Percentiles rank a stretch among this genome's conserved stretches.
Evolutionary conservation across 2,888 invertebrate genomes (phyloP).

Genomic region (Meloe dianella): DNA sequence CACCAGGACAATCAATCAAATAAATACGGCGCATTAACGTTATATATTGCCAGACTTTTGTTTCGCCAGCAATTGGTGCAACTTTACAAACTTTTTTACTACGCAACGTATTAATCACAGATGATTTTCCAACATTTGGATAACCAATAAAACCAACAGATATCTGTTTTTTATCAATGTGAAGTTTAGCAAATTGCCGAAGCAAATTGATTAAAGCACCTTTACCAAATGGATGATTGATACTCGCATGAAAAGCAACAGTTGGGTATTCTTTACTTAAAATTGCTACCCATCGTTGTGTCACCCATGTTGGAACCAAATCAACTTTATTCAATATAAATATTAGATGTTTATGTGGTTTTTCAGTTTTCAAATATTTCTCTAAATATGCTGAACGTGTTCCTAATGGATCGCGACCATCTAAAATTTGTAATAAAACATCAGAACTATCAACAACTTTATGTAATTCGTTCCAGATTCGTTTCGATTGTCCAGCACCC

Average conservation of each 20-base stretch:
- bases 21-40: constrained; percentile 97
- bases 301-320: constrained; percentile 97
- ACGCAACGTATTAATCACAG: constrained; percentile 94
- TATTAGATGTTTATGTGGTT: constrained; percentile 95
- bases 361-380: constrained; percentile 91
- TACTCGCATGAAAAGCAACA: constrained; percentile 97
- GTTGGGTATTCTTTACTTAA: constrained; percentile 96
- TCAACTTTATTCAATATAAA: constrained; percentile 97
- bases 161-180: constrained; percentile 96
- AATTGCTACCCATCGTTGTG: constrained; percentile 96
- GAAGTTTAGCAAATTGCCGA: constrained; percentile 87
- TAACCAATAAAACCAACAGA: constrained; percentile 99
- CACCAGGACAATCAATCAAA: constrained; percentile 97
- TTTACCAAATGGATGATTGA: constrained; percentile 98
- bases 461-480: constrained; percentile 99
- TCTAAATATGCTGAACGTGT: constrained; percentile 93
- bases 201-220: constrained; percentile 95
- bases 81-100: constrained; percentile 98
- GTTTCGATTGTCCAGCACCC: constrained; percentile 92
- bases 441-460: constrained; percentile 99
- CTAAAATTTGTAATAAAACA: constrained; percentile 93
- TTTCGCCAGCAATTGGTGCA: constrained; percentile 97
- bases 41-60: constrained; percentile 99
- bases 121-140: constrained; percentile 98
- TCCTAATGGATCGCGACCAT: constrained; percentile 96